Percentiles rank a stretch among this genome's conserved stretches.
These are phyloP conservation scores for Carpatolechia fugitivella DNA, from an alignment of 2,888 invertebrate species.

Conservation along the genomic window DNA sequence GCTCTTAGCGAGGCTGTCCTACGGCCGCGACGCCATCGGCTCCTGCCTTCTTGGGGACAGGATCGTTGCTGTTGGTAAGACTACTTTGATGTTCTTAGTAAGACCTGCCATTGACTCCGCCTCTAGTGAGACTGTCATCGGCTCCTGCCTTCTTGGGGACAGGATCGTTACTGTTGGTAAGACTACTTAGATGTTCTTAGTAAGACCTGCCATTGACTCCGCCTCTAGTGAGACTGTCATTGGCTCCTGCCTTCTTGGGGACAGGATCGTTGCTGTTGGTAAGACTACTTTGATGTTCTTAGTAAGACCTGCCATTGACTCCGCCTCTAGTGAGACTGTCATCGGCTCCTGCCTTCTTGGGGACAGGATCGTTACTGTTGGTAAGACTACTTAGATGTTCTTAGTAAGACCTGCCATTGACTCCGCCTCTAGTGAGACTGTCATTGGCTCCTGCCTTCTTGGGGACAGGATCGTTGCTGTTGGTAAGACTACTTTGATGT, in stretches of 20 bases:
- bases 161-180: no score
- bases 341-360: slow-evolving; percentile 94
- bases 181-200: no score
- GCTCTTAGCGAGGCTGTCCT: slow-evolving; percentile 88
- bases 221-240: no score
- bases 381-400: no score
- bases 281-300: slow-evolving; percentile 91
- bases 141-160: no score
- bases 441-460: slow-evolving; percentile 92
- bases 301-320: no score
- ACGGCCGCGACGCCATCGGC: slow-evolving; percentile 93
- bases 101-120: no score
- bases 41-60: slow-evolving; percentile 91
- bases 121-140: no score
- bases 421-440: slow-evolving; percentile 91
- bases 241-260: slow-evolving; percentile 92
- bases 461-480: slow-evolving; percentile 90
- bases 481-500: slow-evolving; percentile 69
- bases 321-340: slow-evolving; percentile 92
- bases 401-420: no score
- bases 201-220: no score
- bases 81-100: no score
- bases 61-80: slow-evolving; percentile 87
- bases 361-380: slow-evolving; percentile 88
- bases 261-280: slow-evolving; percentile 89